Evolutionary conservation across 2,888 invertebrate species (phyloP).

Genomic region (Lepidocyrtoides sp.): DNA sequence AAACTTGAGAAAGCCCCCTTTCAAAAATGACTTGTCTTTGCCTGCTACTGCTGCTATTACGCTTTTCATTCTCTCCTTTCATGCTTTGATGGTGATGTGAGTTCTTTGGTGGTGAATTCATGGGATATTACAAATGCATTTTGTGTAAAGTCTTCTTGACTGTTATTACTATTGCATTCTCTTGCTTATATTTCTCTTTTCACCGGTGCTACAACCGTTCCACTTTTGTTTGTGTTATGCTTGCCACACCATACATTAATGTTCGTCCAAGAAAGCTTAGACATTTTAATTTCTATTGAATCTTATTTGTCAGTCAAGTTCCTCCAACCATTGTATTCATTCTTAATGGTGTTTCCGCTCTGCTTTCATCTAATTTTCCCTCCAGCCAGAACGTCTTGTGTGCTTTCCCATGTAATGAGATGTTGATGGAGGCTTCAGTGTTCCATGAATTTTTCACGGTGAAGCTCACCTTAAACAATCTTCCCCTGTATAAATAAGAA

Average conservation of each 20-base stretch:
- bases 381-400: constrained; percentile 18
- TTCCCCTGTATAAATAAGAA: neutral
- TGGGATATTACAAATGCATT: neutral
- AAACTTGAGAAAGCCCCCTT: neutral
- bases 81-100: neutral
- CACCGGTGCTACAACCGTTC: no score
- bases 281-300: constrained; percentile 51
- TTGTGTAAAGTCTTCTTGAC: neutral
- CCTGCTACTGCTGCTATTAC: no score
- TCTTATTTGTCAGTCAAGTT: constrained; percentile 59
- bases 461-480: neutral
- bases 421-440: constrained; percentile 10
- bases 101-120: neutral
- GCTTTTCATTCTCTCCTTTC: neutral
- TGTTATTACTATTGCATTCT: neutral
- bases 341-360: constrained; percentile 49
- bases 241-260: neutral
- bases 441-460: constrained; percentile 63
- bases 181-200: neutral
- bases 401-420: constrained; percentile 29
- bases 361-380: constrained; percentile 53
- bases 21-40: neutral
- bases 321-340: constrained; percentile 38
- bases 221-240: constrained; percentile 13
- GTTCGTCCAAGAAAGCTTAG: neutral